These are phyloP conservation scores for Brachycybe producta DNA, from an alignment of 2,888 invertebrate genomes.

Conservation along the genomic window DNA sequence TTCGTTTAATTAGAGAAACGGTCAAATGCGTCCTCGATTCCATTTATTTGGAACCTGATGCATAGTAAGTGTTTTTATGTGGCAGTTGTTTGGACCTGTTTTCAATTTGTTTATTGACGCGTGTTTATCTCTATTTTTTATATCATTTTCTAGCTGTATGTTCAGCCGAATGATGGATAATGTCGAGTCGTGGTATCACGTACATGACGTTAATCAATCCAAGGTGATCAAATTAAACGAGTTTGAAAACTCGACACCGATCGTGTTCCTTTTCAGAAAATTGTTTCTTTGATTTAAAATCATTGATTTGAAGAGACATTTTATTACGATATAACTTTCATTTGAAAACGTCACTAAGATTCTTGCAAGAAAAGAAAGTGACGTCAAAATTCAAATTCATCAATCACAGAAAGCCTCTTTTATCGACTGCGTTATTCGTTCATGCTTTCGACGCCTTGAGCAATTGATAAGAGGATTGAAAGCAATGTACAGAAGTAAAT, in stretches of 20 bases:
- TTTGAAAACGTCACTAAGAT: too few species aligned
- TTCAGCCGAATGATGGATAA: constrained; percentile 39
- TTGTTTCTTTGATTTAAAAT: too few species aligned
- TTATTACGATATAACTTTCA: too few species aligned
- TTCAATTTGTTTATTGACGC: constrained; percentile 17
- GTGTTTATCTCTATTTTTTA: constrained; percentile 4
- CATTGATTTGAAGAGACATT: too few species aligned
- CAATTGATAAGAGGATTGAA: too few species aligned
- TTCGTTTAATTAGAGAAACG: constrained; percentile 43
- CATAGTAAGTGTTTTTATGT: constrained; percentile 47
- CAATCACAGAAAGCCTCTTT: too few species aligned
- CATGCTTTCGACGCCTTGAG: too few species aligned
- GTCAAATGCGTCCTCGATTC: constrained; percentile 53
- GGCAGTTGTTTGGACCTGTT: constrained; percentile 22
- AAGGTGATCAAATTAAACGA: constrained; percentile 16
- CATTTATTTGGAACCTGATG: constrained; percentile 59
- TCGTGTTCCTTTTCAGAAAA: neutral
- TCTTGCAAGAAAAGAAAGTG: too few species aligned
- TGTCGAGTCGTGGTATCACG: constrained; percentile 38
- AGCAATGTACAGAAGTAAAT: too few species aligned
- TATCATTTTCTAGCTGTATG: constrained; percentile 31
- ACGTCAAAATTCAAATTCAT: too few species aligned
- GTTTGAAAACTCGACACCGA: neutral
- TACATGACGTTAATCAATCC: constrained; percentile 28
- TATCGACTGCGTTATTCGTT: too few species aligned